phyloP scores from a whole-genome alignment of 2,888 invertebrate genomes.

The Netelia virgata region DNA sequence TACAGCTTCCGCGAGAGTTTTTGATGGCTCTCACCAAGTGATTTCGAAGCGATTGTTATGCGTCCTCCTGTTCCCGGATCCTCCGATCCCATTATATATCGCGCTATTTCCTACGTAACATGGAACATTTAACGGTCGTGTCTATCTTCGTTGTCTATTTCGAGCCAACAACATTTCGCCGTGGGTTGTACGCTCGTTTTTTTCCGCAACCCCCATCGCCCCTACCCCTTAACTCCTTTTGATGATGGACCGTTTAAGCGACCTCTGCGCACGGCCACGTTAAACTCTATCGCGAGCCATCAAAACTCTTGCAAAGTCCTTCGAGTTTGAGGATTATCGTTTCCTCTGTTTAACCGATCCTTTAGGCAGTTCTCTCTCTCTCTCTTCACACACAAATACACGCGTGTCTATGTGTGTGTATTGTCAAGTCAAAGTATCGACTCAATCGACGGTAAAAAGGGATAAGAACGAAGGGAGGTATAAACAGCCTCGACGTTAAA shows the following conservation, averaged over 20 bases:
- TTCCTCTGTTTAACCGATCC: constrained; percentile 38
- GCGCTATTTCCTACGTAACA: constrained; percentile 65
- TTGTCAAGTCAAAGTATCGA: background rate
- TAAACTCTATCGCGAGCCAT: constrained; percentile 40
- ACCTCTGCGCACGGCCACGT: constrained; percentile 25
- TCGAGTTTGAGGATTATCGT: constrained; percentile 34
- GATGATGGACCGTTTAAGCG: constrained; percentile 39
- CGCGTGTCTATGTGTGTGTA: background rate
- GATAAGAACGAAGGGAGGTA: constrained; percentile 3
- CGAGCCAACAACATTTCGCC: constrained; percentile 17
- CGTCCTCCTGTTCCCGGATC: constrained; percentile 20
- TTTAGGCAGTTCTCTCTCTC: constrained; percentile 11
- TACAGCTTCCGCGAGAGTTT: constrained; percentile 50
- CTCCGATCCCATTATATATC: constrained; percentile 14
- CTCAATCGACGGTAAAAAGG: constrained; percentile 1
- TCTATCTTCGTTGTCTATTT: constrained; percentile 22
- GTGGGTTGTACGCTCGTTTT: background rate
- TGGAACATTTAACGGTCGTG: constrained; percentile 63
- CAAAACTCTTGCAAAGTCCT: constrained; percentile 39
- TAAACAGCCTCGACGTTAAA: background rate
- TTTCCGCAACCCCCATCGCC: constrained; percentile 1
- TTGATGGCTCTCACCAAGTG: constrained; percentile 61
- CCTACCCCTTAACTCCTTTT: constrained; percentile 3
- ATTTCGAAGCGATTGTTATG: constrained; percentile 66
- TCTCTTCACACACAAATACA: background rate